phyloP scores from a whole-genome alignment of 2,888 invertebrate species.

The Serrognathus titanus region DNA sequence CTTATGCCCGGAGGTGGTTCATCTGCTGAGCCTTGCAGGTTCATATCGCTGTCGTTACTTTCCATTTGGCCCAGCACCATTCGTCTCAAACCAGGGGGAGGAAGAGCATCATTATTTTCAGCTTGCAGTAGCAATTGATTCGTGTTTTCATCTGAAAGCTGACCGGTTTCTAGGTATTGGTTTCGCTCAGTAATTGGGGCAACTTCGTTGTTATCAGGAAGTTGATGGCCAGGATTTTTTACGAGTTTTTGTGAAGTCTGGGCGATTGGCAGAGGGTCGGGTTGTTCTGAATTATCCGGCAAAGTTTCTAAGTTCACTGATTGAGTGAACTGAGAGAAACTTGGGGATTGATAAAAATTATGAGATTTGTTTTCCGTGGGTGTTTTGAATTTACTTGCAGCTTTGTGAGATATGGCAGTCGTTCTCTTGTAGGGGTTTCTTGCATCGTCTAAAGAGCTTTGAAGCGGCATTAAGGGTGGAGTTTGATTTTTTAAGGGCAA shows the following conservation, averaged over 20 bases:
- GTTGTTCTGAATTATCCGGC: constrained; percentile 67
- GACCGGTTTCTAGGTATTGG: constrained; percentile 74
- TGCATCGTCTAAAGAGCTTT: constrained; percentile 23
- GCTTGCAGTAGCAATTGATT: constrained; percentile 6
- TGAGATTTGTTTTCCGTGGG: constrained; percentile 17
- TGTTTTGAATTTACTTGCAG: constrained; percentile 35
- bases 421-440: constrained; percentile 41
- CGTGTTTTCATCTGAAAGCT: constrained; percentile 55
- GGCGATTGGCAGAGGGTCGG: constrained; percentile 48
- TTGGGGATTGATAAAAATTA: constrained; percentile 1
- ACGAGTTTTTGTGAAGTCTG: constrained; percentile 5
- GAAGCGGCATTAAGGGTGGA: constrained; percentile 22
- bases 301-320: constrained; percentile 61
- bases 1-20: constrained; percentile 61
- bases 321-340: constrained; percentile 40
- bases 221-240: constrained; percentile 16
- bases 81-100: constrained; percentile 62
- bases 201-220: constrained; percentile 27
- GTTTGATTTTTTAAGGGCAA: constrained; percentile 16
- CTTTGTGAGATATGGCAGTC: constrained; percentile 49
- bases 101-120: constrained; percentile 48
- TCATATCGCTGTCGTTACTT: constrained; percentile 30
- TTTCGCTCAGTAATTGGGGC: constrained; percentile 66
- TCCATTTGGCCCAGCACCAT: constrained; percentile 67
- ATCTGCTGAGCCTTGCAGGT: constrained; percentile 51